phyloP scores from a whole-genome alignment of 2,888 invertebrate species.

The Cerastoderma edule region DNA sequence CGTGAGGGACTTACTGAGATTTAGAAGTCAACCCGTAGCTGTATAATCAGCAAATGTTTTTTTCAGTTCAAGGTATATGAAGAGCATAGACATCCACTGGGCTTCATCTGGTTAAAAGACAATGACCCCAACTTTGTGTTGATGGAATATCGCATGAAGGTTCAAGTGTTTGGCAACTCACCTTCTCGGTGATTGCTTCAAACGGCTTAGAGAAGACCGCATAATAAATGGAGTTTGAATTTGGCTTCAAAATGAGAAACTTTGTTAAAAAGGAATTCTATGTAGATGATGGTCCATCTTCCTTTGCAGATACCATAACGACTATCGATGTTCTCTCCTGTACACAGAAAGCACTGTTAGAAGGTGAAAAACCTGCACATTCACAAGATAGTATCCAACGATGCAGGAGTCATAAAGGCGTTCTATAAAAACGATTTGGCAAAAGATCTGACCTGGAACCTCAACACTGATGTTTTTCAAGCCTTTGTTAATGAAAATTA shows the following conservation, averaged over 20 bases:
- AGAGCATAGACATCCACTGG: constrained; percentile 42
- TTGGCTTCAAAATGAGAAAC: constrained; percentile 27
- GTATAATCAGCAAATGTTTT: constrained; percentile 61
- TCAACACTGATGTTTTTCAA: too few relatives aligned
- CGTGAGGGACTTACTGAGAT: constrained; percentile 51
- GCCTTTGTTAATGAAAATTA: too few relatives aligned
- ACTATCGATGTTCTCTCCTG: constrained; percentile 45
- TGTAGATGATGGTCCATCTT: constrained; percentile 62
- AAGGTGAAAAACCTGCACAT: constrained; percentile 19
- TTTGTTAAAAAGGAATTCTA: constrained; percentile 57
- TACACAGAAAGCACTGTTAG: constrained; percentile 43
- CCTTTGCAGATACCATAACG: constrained; percentile 26
- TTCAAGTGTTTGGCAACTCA: constrained; percentile 54
- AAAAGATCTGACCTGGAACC: too few relatives aligned
- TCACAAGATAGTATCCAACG: constrained; percentile 21
- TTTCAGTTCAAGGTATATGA: constrained; percentile 41
- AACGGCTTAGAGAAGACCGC: constrained; percentile 27
- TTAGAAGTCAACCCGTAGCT: constrained; percentile 31
- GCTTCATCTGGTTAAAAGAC: constrained; percentile 56
- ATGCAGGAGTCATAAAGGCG: constrained; percentile 1
- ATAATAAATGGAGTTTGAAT: not conserved
- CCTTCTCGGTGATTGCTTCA: constrained; percentile 55
- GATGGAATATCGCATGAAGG: constrained; percentile 46
- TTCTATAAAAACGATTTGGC: constrained; percentile 42
- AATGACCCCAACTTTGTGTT: constrained; percentile 33